Evolutionary conservation across 2,888 invertebrate species (phyloP), one percentile per base, ranked within the genome.

Genomic region (Acrobasis repandana): DNA sequence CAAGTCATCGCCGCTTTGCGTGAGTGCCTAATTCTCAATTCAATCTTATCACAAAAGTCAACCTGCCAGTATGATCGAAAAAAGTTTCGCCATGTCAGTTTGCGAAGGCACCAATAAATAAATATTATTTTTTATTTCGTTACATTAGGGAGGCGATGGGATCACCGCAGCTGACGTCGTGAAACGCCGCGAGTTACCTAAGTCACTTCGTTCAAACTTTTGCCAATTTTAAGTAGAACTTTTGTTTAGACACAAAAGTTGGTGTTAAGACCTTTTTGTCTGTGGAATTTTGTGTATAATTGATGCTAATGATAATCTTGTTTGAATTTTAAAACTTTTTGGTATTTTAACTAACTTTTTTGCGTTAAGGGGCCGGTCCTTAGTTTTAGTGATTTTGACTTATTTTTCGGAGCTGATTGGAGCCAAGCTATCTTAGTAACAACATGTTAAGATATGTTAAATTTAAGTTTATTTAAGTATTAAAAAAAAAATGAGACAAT

Each of bases 201-300:
- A 88, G 86, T 88, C 88, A 87, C 86, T 89, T 86, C 82, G 85
- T 87, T 86, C 84, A 82, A 90, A 90, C 87, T 90, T 90, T 88
- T 82, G 82, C 79, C 86, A 88, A 88, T 88, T 87, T 85, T 79
- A 85, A 83, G 77, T 76, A 73, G 72, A 82, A 83, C 78, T 85
- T 84, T 85, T 85, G 76, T 82, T 83, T 85, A 82, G 83, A 85
- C 73, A 82, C 77, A 79, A 83, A 86, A 86, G 81, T 85, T 84
- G 72, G 75, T 71, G 73, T 78, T 78, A 80, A 79, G 76, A 79
- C 77, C 79, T 83, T 86, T 85, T 83, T 84, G 77, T 82, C 82
- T 79, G 70, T 38, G 68, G 72, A 78, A 77, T 71, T 76, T 75
- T 75, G 72, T 72, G 75, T 81, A 74, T 83, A 79, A 85, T 85